Conservation (phyloP, 2,797 vertebrate species). For the Thaleichthys pacificus region DNA sequence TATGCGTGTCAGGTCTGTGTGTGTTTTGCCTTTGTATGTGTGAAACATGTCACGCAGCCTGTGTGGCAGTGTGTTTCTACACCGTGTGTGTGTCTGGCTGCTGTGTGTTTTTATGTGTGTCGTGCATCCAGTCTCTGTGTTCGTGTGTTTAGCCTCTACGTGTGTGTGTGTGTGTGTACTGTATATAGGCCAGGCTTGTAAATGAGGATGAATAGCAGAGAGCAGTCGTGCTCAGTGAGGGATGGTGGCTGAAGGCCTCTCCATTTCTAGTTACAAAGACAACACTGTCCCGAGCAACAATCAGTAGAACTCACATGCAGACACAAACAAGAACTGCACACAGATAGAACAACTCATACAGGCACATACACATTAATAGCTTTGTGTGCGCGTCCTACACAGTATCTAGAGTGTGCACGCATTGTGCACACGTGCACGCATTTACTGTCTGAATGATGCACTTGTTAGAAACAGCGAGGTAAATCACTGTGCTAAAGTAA, state of each 20-base stretch:
- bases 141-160: neutral
- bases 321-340: conserved; percentile 13
- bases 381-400: neutral
- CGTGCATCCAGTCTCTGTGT: neutral
- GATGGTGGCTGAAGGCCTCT: conserved; percentile 50
- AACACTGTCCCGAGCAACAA: conserved; percentile 20
- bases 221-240: conserved; percentile 54
- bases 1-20: conserved; percentile 23
- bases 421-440: conserved; percentile 7
- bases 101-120: neutral
- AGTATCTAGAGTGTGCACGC: neutral
- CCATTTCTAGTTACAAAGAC: conserved; percentile 50
- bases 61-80: neutral
- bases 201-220: conserved; percentile 60
- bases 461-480: neutral
- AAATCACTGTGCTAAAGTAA: neutral
- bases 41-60: neutral
- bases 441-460: neutral
- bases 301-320: conserved; percentile 32
- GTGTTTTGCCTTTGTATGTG: conserved; percentile 26
- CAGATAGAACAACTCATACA: neutral
- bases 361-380: neutral
- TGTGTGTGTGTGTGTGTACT: conserved; percentile 37
- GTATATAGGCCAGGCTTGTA: conserved; percentile 77
- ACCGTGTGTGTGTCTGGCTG: conserved; percentile 10